A percentile compares a stretch with the other conserved stretches of the same genome.
Evolutionary conservation across 2,888 invertebrate genomes (phyloP).

Genomic region (Conchocele bisecta): DNA sequence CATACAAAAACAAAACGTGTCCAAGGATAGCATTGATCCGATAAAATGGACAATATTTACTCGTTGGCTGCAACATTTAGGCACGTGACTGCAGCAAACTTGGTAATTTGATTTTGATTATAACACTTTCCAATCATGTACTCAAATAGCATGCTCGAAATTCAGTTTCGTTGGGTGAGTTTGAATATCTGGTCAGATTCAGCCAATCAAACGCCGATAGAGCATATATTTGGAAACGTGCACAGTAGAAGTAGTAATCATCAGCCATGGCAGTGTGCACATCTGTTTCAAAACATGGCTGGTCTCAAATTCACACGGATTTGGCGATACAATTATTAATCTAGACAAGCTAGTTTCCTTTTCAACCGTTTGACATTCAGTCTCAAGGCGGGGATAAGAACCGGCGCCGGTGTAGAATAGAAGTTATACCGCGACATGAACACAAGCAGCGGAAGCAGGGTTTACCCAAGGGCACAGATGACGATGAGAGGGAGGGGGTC

Average conservation of each 20-base stretch:
- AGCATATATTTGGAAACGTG: too few relatives aligned
- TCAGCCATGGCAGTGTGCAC: too few relatives aligned
- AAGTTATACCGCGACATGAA: conserved; percentile 52
- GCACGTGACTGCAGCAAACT: conserved; percentile 72
- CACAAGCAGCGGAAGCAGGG: conserved; percentile 47
- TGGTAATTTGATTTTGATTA: not conserved
- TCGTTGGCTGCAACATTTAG: conserved; percentile 60
- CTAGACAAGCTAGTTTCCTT: not conserved
- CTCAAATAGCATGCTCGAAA: too few relatives aligned
- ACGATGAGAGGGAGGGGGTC: conserved; percentile 7
- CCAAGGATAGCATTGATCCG: too few relatives aligned
- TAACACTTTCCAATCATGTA: not conserved
- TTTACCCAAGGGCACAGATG: not conserved
- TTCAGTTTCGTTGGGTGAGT: too few relatives aligned
- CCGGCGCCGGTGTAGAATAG: conserved; percentile 46
- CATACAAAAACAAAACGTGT: too few relatives aligned
- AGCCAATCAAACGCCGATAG: too few relatives aligned
- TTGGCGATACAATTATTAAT: not conserved
- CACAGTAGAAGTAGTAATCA: too few relatives aligned
- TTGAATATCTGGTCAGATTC: too few relatives aligned
- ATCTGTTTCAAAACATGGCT: too few relatives aligned
- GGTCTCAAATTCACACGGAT: too few relatives aligned
- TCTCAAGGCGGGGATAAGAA: conserved; percentile 34
- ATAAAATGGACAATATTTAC: too few relatives aligned
- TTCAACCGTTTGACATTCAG: conserved; percentile 7